Evolutionary conservation across 2,888 invertebrate genomes (phyloP).

Genomic region (Parnassius mnemosyne): DNA sequence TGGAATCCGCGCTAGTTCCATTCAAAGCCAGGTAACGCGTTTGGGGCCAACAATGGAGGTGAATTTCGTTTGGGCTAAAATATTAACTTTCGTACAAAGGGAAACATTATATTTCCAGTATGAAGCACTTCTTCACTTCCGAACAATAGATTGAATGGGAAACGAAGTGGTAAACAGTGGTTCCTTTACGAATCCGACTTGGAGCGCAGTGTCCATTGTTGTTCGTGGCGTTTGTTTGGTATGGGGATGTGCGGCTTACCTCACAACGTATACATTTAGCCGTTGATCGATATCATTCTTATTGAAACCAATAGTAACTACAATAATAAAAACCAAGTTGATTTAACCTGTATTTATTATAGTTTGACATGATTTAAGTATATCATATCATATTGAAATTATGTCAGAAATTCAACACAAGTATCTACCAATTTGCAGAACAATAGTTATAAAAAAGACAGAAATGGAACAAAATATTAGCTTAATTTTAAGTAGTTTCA

Average conservation of each 20-base stretch:
- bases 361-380: too few relatives aligned
- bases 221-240: constrained; percentile 23
- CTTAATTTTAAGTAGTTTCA: too few relatives aligned
- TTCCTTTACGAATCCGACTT: constrained; percentile 53
- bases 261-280: constrained; percentile 8
- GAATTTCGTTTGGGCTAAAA: constrained; percentile 73
- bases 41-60: constrained; percentile 61
- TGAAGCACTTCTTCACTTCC: constrained; percentile 76
- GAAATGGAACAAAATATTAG: too few relatives aligned
- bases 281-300: constrained; percentile 6
- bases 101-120: constrained; percentile 77
- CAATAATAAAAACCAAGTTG: too few relatives aligned
- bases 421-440: too few relatives aligned
- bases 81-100: constrained; percentile 76
- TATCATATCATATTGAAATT: too few relatives aligned
- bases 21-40: constrained; percentile 68
- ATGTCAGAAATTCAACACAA: too few relatives aligned
- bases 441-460: too few relatives aligned
- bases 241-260: constrained; percentile 17
- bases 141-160: constrained; percentile 75
- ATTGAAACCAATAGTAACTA: neutral
- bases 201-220: constrained; percentile 43
- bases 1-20: constrained; percentile 64
- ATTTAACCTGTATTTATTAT: too few relatives aligned
- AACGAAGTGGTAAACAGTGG: constrained; percentile 78